Base-by-base conservation (phyloP, 2,113 vertebrate genomes). In the Neodontobutis hainanensis region DNA sequence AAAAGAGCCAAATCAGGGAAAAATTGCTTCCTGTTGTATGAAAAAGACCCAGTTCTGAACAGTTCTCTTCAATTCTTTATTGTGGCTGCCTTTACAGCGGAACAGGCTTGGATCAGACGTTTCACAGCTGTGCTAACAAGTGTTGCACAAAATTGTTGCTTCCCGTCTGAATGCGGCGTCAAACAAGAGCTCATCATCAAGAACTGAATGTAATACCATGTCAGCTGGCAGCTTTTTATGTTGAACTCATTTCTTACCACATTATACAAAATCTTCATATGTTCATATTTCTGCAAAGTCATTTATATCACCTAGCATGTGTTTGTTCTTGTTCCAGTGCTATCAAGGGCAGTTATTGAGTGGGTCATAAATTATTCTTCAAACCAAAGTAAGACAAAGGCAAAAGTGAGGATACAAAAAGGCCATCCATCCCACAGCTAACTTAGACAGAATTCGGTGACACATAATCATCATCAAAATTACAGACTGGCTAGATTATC, bases 1-100 rank as follows among this genome's bases (percentile, higher is more conserved):
- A 43, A 73, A 71, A 75, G 76, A 70, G 27, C 42, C 38, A 61
- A 82, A 80, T 85, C 49, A 66, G 61, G 68, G 73, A 68, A 88
- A 53, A 89, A 88, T 86, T 70, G 70, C 83, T 88, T 88, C 85
- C 86, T 86, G 81, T 51, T 85, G 34, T 55, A 77, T 85, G 65
- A 78, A 83, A 45, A 70, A 42, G n/a, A 49, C 66, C 11, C 43
- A 52, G 46, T 70, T 70, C 69, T 50, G 53, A 78, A 49, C 64
- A 74, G 70, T 72, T 81, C 62, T 40, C 56, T 52, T 67, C 63
- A 44, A 70, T 53, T 60, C 58, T 60, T 73, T 47, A 67, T 81
- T 75, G 49, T 45, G 5, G 7, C 64, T 34, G 48, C 61, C 65
- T 76, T 81, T 68, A 56, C 64, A 16, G 49, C 70, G 61, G 68